Evolutionary conservation across 2,113 vertebrate species (phyloP).

Genomic region (Cygnus buccinator): DNA sequence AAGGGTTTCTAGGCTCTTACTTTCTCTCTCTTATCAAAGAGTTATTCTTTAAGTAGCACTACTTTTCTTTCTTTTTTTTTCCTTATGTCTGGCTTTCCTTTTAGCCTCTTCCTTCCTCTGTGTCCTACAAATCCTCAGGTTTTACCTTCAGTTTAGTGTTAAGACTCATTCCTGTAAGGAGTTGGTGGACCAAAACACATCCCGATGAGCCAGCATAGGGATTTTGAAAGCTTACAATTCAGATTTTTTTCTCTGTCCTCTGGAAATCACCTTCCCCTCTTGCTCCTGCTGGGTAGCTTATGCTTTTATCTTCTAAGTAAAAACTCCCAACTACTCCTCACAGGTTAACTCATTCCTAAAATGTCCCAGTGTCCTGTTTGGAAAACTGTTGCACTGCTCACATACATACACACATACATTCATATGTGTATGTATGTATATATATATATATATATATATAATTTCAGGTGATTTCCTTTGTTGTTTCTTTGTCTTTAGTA

Average conservation of each 20-base stretch:
- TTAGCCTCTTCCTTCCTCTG: background rate
- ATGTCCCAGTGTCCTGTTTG: background rate
- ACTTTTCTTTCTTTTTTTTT: constrained; percentile 41
- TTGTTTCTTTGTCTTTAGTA: background rate
- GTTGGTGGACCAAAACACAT: background rate
- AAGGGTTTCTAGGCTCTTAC: background rate
- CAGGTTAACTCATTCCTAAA: background rate
- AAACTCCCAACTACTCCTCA: background rate
- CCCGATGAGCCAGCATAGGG: background rate
- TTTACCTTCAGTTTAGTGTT: background rate
- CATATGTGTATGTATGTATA: too few species aligned
- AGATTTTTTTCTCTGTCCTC: background rate
- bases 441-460: background rate
- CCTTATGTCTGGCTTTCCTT: background rate
- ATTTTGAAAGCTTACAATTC: constrained; percentile 30
- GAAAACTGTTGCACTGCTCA: background rate
- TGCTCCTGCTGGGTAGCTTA: background rate
- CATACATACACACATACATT: background rate
- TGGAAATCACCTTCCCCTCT: background rate
- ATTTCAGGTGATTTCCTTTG: background rate
- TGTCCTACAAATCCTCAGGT: constrained; percentile 18
- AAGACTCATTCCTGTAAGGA: background rate
- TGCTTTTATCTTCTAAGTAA: background rate
- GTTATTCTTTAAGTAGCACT: background rate
- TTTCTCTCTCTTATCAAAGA: background rate